phyloP scores from a whole-genome alignment of 2,797 vertebrate genomes.

The Channallabes apus region DNA sequence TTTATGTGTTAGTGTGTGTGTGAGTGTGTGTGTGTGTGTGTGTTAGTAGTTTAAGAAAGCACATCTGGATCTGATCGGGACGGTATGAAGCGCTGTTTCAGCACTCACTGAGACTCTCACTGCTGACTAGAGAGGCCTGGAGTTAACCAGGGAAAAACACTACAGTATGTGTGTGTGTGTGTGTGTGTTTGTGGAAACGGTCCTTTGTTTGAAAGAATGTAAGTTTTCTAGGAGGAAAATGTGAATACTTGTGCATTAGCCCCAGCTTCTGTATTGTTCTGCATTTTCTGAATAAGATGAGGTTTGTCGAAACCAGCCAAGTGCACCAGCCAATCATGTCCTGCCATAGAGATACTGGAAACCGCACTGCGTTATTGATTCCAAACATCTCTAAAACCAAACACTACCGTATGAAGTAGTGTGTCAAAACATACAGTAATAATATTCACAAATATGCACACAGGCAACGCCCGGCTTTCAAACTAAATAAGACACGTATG shows the following conservation, averaged over 20 bases:
- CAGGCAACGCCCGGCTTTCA: background rate
- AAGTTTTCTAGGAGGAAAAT: background rate
- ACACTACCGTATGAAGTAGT: background rate
- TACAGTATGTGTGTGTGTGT: background rate
- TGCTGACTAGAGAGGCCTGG: constrained; percentile 64
- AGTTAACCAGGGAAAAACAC: constrained; percentile 47
- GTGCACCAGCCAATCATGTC: background rate
- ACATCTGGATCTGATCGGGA: constrained; percentile 57
- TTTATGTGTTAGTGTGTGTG: background rate
- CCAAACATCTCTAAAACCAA: background rate
- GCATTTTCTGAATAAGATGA: background rate
- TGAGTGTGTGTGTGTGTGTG: constrained; percentile 14
- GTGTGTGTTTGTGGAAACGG: background rate
- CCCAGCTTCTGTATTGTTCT: background rate
- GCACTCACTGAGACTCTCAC: constrained; percentile 68
- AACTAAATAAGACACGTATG: background rate
- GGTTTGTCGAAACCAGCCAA: background rate
- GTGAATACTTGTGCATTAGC: background rate
- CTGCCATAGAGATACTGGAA: background rate
- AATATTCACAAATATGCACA: background rate
- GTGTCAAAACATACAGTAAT: background rate
- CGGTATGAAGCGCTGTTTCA: constrained; percentile 63
- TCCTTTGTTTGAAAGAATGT: background rate
- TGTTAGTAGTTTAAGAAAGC: no score
- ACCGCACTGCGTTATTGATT: background rate